Percentiles rank a stretch among this genome's conserved stretches.
These are phyloP conservation scores for Podarcis lilfordi DNA, from an alignment of 2,797 vertebrate species.

Conservation along the genomic window DNA sequence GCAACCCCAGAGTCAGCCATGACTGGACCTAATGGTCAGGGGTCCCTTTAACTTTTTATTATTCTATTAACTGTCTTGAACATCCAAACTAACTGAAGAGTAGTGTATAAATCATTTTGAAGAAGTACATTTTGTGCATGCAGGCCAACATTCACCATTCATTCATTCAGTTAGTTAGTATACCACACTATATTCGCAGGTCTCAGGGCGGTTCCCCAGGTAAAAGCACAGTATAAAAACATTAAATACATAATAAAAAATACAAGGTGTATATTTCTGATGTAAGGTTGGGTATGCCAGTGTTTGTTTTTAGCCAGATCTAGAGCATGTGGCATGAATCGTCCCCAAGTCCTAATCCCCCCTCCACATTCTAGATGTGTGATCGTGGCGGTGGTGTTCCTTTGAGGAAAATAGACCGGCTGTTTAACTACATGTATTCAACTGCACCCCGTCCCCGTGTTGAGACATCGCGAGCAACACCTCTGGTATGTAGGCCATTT, in stretches of 20 bases:
- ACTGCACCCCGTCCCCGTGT: slow-evolving; percentile 92
- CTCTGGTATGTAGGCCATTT: slow-evolving; percentile 83
- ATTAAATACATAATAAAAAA: too few species aligned
- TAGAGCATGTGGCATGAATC: not conserved
- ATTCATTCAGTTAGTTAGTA: too few species aligned
- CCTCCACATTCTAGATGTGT: slow-evolving; percentile 83
- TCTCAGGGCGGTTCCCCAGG: too few species aligned
- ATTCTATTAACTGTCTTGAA: too few species aligned
- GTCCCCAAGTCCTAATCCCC: not conserved
- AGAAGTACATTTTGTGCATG: not conserved
- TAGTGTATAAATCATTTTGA: not conserved
- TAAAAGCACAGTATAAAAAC: too few species aligned
- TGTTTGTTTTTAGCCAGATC: not conserved
- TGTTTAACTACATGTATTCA: slow-evolving; percentile 98
- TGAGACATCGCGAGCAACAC: slow-evolving; percentile 86
- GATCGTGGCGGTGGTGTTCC: slow-evolving; percentile 96
- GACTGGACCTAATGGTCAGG: too few species aligned
- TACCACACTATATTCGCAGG: too few species aligned
- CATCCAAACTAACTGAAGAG: not conserved
- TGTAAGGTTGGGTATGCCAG: too few species aligned
- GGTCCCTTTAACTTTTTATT: too few species aligned
- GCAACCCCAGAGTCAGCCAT: too few species aligned
- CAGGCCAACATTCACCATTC: not conserved
- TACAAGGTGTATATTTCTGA: not conserved
- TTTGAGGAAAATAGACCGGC: slow-evolving; percentile 93